Percentiles rank a stretch among this genome's conserved stretches.
Conservation (phyloP, 2,888 invertebrate genomes). For the Scaptomyza reducta region DNA sequence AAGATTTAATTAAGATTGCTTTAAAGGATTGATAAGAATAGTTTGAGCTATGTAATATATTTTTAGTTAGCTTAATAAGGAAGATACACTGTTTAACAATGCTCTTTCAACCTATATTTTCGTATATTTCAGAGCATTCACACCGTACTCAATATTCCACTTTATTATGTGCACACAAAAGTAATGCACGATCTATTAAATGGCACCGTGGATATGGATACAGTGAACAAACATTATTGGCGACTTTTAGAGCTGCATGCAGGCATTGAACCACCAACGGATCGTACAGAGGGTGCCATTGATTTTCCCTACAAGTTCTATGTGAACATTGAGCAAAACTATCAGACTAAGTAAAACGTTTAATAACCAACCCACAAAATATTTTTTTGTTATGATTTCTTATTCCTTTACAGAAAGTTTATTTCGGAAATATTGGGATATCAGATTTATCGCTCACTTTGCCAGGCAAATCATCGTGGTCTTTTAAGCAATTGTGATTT, state of each 20-base stretch:
- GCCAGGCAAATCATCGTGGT: constrained; percentile 89
- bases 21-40: too few species aligned
- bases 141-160: constrained; percentile 89
- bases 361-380: rapidly evolving
- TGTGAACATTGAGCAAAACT: constrained; percentile 82
- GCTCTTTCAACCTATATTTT: background rate
- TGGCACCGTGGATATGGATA: constrained; percentile 86
- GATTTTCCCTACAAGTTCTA: constrained; percentile 92
- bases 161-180: constrained; percentile 88
- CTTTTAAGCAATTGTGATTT: constrained; percentile 94
- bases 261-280: constrained; percentile 88
- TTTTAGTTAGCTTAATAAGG: too few species aligned
- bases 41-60: too few species aligned
- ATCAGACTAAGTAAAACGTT: constrained; percentile 80
- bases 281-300: constrained; percentile 88
- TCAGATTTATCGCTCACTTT: constrained; percentile 91
- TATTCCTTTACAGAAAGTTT: constrained; percentile 86
- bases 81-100: background rate
- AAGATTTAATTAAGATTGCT: background rate
- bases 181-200: constrained; percentile 89
- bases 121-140: constrained; percentile 86
- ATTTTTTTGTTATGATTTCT: rapidly evolving
- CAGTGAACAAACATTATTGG: constrained; percentile 89
- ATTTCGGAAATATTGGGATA: constrained; percentile 93
- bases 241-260: constrained; percentile 87